These are phyloP conservation scores for Chlorospingus flavigularis DNA, from an alignment of 2,797 vertebrate genomes.

Conservation along the genomic window DNA sequence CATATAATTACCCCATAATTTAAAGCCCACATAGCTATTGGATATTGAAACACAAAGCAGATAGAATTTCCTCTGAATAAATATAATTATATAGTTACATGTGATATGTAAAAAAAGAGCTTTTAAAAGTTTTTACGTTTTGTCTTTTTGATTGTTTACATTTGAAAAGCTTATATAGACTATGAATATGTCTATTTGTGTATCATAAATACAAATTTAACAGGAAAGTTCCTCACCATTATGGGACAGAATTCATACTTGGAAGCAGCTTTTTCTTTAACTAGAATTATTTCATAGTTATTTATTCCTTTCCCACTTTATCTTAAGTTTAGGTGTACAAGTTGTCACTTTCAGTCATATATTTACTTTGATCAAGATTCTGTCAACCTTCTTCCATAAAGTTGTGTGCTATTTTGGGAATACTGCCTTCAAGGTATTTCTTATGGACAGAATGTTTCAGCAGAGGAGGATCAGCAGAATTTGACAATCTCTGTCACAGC, in stretches of 20 bases:
- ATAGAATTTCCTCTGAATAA: conserved; percentile 47
- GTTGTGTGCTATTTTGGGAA: neutral
- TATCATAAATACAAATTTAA: neutral
- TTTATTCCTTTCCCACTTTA: neutral
- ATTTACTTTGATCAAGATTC: neutral
- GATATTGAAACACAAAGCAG: conserved; percentile 49
- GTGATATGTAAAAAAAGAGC: neutral
- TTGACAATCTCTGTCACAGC: neutral
- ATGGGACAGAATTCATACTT: neutral
- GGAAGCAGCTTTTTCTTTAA: neutral
- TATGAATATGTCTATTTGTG: neutral
- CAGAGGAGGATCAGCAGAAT: neutral
- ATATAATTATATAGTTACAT: conserved; percentile 55
- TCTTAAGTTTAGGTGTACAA: neutral
- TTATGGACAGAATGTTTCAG: neutral
- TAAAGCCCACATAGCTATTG: conserved; percentile 41
- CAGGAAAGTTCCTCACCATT: neutral
- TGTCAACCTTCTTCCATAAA: neutral
- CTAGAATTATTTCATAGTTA: neutral
- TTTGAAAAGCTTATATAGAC: neutral
- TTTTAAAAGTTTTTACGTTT: neutral
- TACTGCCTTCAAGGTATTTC: neutral
- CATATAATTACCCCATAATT: conserved; percentile 60
- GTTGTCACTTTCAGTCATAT: neutral
- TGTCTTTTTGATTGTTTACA: neutral